Conservation (phyloP, 2,797 vertebrate species). For the Helicolenus hilgendorfi region DNA sequence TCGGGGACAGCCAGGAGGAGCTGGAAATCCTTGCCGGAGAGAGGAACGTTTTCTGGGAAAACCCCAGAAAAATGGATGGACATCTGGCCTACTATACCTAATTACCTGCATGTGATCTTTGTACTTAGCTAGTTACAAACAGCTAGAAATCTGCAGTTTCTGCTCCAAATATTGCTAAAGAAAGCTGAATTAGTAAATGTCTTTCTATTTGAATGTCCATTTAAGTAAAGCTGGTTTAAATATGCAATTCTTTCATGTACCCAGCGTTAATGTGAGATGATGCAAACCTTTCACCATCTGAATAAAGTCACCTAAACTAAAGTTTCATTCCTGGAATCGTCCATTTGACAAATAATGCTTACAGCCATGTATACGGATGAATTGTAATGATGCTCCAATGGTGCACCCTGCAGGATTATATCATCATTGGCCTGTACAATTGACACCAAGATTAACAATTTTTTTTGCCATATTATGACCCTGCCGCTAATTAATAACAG, state of each 20-base stretch:
- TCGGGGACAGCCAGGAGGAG: background rate
- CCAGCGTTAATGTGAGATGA: background rate
- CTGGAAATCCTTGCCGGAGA: background rate
- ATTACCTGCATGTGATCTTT: background rate
- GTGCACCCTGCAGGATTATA: background rate
- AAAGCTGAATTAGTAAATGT: background rate
- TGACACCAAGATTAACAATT: background rate
- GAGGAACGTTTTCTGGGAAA: background rate
- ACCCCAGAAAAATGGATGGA: background rate
- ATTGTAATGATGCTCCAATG: background rate
- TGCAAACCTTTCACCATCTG: background rate
- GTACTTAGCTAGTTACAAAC: background rate
- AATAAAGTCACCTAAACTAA: background rate
- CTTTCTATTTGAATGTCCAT: background rate
- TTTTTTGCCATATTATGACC: background rate
- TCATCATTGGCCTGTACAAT: background rate
- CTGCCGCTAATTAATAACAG: background rate
- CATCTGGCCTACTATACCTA: background rate
- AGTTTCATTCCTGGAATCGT: background rate
- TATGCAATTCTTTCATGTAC: background rate
- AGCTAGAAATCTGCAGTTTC: background rate
- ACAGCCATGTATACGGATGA: background rate
- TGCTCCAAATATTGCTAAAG: background rate
- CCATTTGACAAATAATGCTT: background rate
- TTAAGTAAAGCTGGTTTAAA: background rate